Evolutionary conservation across 2,797 vertebrate genomes (phyloP), one percentile per base, ranked within the genome.

Genomic region (Danio choprae): DNA sequence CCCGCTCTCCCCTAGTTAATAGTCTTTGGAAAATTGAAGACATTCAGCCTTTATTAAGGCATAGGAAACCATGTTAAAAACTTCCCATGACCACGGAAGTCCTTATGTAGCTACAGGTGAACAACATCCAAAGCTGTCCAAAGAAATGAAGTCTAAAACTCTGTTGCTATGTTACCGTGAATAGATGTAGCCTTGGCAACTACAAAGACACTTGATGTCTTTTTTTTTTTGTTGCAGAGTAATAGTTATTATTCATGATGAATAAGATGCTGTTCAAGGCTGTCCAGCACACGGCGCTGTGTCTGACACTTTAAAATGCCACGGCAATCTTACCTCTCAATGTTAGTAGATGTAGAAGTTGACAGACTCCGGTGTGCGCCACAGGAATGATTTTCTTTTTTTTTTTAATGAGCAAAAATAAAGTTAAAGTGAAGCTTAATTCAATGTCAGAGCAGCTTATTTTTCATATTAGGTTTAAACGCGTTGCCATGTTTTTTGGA

Each of bases 101-200:
- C 20, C 8, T 44, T 43, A 64, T 43, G 22, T 48, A 46, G 46
- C 44, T 46, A 59, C 53, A 10, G 16, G 8, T 69, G 18, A 77
- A 68, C 11, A 38, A n/a, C 20, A 56, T 12, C 48, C 29, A 59
- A 1, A 16, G 20, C 8, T 36, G 44, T 50, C 15, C 15, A 63
- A 8, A 65, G 6, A 65, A 36, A 41, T 56, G 5, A 41, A 44
- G 40, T 43, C 64, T 69, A 43, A 18, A 60, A 50, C 64, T 71
- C 77, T 13, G 77, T 80, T 80, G 77, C 69, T 80, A 80, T 84
- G 88, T 78, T 83, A 88, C 83, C 86, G 85, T 81, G 84, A 81
- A 85, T 80, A 86, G 84, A 82, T 86, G 83, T 56, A 62, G 44
- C 84, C 46, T 63, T 80, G 77, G 68, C 16, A 71, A 63, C 68